These are phyloP conservation scores for Coelopa pilipes DNA, from an alignment of 2,888 invertebrate species.

Conservation along the genomic window DNA sequence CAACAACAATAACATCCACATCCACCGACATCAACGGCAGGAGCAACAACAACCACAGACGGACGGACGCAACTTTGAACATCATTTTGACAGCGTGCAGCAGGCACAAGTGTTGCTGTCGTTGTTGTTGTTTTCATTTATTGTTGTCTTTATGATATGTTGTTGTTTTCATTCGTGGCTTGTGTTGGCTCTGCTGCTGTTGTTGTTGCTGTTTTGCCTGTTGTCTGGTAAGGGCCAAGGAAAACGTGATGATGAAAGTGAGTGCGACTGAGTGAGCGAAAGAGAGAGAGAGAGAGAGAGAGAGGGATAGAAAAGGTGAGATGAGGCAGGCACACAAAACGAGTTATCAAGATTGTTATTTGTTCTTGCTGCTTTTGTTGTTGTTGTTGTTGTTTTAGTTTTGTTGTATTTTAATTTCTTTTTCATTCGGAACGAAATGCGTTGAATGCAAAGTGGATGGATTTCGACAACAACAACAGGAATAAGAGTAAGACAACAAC, in stretches of 20 bases:
- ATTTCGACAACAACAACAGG: not conserved
- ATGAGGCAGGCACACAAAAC: conserved; percentile 56
- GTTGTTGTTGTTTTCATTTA: not conserved
- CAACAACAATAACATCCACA: too few relatives aligned
- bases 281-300: too few relatives aligned
- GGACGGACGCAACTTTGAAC: conserved; percentile 22
- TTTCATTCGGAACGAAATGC: conserved; percentile 51
- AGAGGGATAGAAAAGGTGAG: too few relatives aligned
- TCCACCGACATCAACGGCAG: conserved; percentile 33
- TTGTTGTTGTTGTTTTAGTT: conserved; percentile 42
- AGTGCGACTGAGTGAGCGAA: too few relatives aligned
- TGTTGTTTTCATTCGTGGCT: conserved; percentile 10
- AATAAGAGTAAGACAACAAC: conserved; percentile 32
- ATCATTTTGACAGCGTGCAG: conserved; percentile 32
- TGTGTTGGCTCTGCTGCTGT: not conserved
- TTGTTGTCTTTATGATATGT: not conserved
- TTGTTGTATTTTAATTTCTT: conserved; percentile 41
- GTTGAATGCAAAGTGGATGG: conserved; percentile 55
- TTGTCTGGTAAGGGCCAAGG: too few relatives aligned
- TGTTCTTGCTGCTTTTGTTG: conserved; percentile 40
- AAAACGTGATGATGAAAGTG: not conserved
- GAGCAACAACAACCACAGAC: conserved; percentile 38
- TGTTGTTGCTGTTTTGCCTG: too few relatives aligned
- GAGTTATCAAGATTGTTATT: conserved; percentile 54
- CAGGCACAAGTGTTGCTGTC: conserved; percentile 23